These are phyloP conservation scores for Porites australiensis DNA, from an alignment of 64 coral and sea anemone genomes.

Conservation along the genomic window DNA sequence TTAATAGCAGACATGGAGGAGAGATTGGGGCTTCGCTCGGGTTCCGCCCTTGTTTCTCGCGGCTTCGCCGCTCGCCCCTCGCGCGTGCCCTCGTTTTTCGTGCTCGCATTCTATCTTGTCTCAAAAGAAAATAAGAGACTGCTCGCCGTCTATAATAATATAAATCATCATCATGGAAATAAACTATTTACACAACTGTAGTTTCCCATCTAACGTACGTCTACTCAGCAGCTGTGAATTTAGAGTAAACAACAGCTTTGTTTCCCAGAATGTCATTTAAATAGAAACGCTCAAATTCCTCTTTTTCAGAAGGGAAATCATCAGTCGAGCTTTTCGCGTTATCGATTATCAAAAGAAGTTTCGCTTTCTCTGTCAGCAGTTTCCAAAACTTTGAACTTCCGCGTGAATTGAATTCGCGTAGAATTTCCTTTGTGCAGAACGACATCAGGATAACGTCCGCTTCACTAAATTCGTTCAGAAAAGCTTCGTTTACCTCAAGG, in stretches of 20 bases:
- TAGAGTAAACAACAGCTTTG: conserved; percentile 29
- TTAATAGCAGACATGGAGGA: too few species aligned
- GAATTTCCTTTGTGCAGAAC: conserved; percentile 27
- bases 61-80: too few species aligned
- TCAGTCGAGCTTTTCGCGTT: not conserved
- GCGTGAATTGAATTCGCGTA: not conserved
- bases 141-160: too few species aligned
- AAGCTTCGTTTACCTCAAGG: conserved; percentile 26
- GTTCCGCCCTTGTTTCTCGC: too few species aligned
- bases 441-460: conserved; percentile 65
- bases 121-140: too few species aligned
- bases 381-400: conserved; percentile 42
- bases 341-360: conserved; percentile 69
- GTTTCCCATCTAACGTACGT: not conserved
- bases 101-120: too few species aligned
- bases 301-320: conserved; percentile 29
- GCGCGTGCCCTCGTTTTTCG: too few species aligned
- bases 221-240: not conserved
- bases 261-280: conserved; percentile 33
- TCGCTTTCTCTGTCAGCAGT: conserved; percentile 59
- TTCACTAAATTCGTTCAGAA: conserved; percentile 17
- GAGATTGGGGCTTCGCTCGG: too few species aligned
- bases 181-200: too few species aligned
- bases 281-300: conserved; percentile 25
- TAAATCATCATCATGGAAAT: too few species aligned